phyloP scores from a whole-genome alignment of 2,113 vertebrate genomes.

The Eclectus roratus region DNA sequence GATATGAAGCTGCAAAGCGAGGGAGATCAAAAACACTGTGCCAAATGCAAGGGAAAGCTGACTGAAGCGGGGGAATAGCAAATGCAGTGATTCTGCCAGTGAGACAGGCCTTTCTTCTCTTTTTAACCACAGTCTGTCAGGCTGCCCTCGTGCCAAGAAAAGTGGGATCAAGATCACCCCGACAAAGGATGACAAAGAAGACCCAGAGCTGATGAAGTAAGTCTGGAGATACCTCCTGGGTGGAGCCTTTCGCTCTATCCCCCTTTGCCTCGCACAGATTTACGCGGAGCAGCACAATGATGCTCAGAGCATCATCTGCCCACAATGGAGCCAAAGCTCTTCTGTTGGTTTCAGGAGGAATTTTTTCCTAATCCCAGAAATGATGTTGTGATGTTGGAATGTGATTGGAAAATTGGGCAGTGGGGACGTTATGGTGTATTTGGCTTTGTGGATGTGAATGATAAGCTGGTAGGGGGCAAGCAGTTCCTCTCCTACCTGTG shows the following conservation, averaged over 20 bases:
- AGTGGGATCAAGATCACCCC: slow-evolving; percentile 94
- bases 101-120: slow-evolving; percentile 51
- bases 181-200: slow-evolving; percentile 97
- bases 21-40: slow-evolving; percentile 57
- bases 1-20: slow-evolving; percentile 43
- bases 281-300: fast-evolving
- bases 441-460: background rate
- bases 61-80: background rate
- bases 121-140: slow-evolving; percentile 90
- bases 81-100: slow-evolving; percentile 25
- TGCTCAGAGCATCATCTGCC: background rate
- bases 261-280: background rate
- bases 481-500: background rate
- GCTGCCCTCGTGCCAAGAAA: slow-evolving; percentile 99
- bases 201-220: slow-evolving; percentile 99
- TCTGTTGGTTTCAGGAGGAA: fast-evolving
- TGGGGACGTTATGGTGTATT: fast-evolving
- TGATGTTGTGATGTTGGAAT: background rate
- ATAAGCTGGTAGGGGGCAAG: background rate
- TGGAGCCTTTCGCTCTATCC: background rate
- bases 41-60: slow-evolving; percentile 22
- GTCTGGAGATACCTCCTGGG: slow-evolving; percentile 57
- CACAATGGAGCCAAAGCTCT: background rate
- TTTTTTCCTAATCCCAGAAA: background rate
- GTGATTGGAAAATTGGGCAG: background rate